These are phyloP conservation scores for Melinopterus prodromus DNA, from an alignment of 2,888 invertebrate genomes.

Conservation along the genomic window DNA sequence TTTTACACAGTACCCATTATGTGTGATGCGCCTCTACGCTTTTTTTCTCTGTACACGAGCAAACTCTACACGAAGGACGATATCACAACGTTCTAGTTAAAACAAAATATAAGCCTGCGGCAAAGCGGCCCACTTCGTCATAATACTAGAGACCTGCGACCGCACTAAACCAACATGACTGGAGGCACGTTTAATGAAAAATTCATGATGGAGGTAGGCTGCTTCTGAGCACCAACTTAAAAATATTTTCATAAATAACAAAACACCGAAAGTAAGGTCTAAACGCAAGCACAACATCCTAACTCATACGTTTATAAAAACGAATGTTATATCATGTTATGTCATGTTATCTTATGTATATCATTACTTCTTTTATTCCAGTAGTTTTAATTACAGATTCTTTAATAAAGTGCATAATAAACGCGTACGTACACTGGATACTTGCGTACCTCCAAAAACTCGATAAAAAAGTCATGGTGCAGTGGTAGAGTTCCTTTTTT, in stretches of 20 bases:
- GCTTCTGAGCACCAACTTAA: not conserved
- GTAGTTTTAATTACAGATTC: too few relatives aligned
- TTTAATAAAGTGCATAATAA: too few relatives aligned
- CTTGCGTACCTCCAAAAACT: too few relatives aligned
- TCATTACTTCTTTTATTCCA: not conserved
- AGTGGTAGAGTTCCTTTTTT: too few relatives aligned
- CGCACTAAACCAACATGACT: not conserved
- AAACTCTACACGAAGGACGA: not conserved
- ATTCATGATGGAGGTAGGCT: not conserved
- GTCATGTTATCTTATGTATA: too few relatives aligned
- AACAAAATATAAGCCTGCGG: not conserved
- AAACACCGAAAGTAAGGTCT: not conserved
- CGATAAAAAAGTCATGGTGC: too few relatives aligned
- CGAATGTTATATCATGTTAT: too few relatives aligned
- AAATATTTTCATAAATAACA: slow-evolving; percentile 4
- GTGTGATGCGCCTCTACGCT: not conserved
- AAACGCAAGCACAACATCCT: not conserved
- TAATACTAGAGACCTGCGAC: not conserved
- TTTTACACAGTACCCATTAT: too few relatives aligned
- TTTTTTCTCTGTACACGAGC: not conserved
- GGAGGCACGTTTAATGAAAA: not conserved
- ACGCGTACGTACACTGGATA: too few relatives aligned
- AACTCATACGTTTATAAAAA: not conserved
- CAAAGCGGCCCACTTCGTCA: not conserved
- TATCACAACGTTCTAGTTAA: not conserved